Evolutionary conservation across 2,797 vertebrate species (phyloP).

Genomic region (Cuniculus paca): DNA sequence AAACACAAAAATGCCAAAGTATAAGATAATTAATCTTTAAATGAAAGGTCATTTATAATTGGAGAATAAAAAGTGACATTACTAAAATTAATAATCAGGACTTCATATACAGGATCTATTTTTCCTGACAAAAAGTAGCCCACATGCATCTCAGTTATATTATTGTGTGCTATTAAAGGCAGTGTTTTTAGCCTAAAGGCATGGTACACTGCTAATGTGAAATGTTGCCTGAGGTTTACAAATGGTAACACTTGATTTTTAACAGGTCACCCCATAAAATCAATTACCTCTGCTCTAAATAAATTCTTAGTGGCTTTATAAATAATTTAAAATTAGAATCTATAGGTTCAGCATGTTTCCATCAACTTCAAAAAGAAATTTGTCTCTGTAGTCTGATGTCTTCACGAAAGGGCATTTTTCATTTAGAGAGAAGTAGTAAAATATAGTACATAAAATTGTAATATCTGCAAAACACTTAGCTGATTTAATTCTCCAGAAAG

Average conservation of each 20-base stretch:
- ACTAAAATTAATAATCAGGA: slow-evolving; percentile 70
- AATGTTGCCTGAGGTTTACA: slow-evolving; percentile 80
- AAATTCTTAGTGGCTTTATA: slow-evolving; percentile 80
- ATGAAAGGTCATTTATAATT: slow-evolving; percentile 81
- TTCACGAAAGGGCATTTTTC: slow-evolving; percentile 81
- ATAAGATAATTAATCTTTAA: slow-evolving; percentile 77
- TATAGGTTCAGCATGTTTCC: slow-evolving; percentile 76
- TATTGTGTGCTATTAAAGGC: slow-evolving; percentile 76
- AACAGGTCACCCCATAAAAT: slow-evolving; percentile 83
- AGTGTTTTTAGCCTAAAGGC: slow-evolving; percentile 75
- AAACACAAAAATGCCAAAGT: slow-evolving; percentile 75
- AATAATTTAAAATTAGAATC: slow-evolving; percentile 86
- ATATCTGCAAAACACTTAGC: slow-evolving; percentile 35
- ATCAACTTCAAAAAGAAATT: slow-evolving; percentile 84
- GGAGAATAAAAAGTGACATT: slow-evolving; percentile 65
- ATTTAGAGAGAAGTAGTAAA: slow-evolving; percentile 80
- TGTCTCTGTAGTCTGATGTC: slow-evolving; percentile 76
- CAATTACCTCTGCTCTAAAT: slow-evolving; percentile 85
- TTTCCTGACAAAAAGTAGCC: slow-evolving; percentile 61
- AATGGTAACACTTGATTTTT: slow-evolving; percentile 77
- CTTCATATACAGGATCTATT: slow-evolving; percentile 46
- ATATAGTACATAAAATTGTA: slow-evolving; percentile 69
- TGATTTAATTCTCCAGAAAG: slow-evolving; percentile 75
- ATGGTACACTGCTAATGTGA: slow-evolving; percentile 69
- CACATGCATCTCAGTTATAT: slow-evolving; percentile 49